Base-by-base conservation (phyloP, 2,888 invertebrate genomes). In the Salticus scenicus region DNA sequence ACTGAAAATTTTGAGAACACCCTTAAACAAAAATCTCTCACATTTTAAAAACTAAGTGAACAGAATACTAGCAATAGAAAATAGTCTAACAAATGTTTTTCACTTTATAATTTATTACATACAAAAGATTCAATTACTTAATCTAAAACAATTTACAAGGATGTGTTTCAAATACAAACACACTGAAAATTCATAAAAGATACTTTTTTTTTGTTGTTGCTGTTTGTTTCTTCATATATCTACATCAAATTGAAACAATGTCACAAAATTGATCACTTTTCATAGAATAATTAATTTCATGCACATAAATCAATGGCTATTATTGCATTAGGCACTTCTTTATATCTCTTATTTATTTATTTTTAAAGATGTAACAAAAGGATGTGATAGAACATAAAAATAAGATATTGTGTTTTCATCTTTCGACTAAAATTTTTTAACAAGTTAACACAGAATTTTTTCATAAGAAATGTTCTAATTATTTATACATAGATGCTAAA, bases 251-350 rank as follows among this genome's bases (percentile, higher is more conserved):
- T 47, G 66, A 51, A 73, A 41, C 57, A 76, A 51, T 51, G 30
- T 20, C 67, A 72, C 77, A 83, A 80, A 74, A 77, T 83, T 83
- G 83, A 76, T 83, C 66, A 77, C 28, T 57, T 12, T 12, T 76
- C 28, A 28, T 33, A 47, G 77, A 83, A 77, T 77, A 77, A 72
- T 76, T 74, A 77, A 72, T 76, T 74, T 57, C 37, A 37, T 7
- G 10, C 47, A 42, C 63, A 73, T 47, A 69, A 81, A 76, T 24
- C 37, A 84, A 76, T 42, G 31, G 14, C 66, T 27, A 51, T 69
- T 69, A 72, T 30, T 77, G 77, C 63, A 76, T 72, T 67, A 84
- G 83, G 83, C 83, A 84, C 83, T 84, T 84, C n/a, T n/a, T n/a
- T n/a, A n/a, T n/a, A n/a, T n/a, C n/a, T n/a, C n/a, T n/a, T n/a